phyloP scores from a whole-genome alignment of 2,113 vertebrate species.

The Ifrita kowaldi region DNA sequence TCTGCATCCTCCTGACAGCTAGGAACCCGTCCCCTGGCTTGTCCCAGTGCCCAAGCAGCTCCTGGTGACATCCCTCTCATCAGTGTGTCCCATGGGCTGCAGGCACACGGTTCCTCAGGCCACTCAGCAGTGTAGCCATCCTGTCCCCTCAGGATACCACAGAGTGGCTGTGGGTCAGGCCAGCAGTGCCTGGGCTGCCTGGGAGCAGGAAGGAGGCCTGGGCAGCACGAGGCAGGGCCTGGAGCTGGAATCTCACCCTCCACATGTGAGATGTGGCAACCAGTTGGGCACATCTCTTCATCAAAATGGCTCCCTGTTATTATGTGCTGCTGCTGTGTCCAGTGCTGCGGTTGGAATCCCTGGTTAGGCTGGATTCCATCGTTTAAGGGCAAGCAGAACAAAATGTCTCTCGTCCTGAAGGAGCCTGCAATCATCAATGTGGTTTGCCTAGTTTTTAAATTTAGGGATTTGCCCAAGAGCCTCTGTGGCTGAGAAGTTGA shows the following conservation, averaged over 20 bases:
- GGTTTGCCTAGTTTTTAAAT: conserved; percentile 32
- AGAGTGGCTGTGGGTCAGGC: neutral
- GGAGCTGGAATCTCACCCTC: neutral
- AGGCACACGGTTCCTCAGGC: accelerated
- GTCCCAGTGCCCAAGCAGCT: neutral
- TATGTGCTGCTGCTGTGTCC: neutral
- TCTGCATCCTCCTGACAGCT: neutral
- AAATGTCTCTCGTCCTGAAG: neutral
- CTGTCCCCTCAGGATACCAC: neutral
- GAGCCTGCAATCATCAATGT: neutral
- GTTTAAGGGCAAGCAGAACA: conserved; percentile 13
- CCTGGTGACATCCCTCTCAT: neutral
- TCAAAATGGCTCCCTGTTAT: neutral
- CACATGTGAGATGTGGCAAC: neutral
- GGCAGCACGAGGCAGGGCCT: accelerated
- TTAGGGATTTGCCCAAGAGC: neutral
- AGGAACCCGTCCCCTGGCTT: neutral
- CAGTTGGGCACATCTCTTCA: neutral
- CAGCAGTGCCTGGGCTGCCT: neutral
- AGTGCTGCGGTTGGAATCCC: neutral
- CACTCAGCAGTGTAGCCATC: accelerated
- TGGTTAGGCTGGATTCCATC: neutral
- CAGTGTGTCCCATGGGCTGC: accelerated
- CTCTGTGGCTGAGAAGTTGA: neutral
- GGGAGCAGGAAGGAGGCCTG: neutral